Conservation (phyloP, 2,113 vertebrate species). For the Sigmodon hispidus region DNA sequence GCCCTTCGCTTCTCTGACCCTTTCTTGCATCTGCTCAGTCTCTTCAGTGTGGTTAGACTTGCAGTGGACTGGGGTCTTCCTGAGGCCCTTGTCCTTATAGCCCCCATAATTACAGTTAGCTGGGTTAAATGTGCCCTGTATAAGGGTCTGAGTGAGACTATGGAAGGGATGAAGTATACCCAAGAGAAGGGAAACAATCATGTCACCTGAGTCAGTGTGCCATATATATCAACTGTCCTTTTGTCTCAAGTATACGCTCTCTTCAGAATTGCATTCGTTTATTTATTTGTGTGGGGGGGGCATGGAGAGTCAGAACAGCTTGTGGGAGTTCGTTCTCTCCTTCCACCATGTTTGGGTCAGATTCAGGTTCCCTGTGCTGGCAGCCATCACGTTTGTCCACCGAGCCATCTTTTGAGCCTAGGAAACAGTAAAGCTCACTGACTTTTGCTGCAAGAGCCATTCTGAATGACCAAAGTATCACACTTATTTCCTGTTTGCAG, state of each 20-base stretch:
- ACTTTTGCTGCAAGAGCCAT: constrained; percentile 30
- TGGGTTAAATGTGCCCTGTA: not conserved
- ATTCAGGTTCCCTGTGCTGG: not conserved
- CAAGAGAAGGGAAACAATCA: not conserved
- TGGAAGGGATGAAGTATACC: not conserved
- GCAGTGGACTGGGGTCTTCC: not conserved
- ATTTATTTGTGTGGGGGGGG: not conserved
- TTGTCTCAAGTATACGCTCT: not conserved
- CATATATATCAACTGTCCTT: not conserved
- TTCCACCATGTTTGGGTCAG: not conserved
- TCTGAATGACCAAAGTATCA: constrained; percentile 20
- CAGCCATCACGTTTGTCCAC: not conserved
- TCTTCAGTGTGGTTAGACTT: constrained; percentile 45
- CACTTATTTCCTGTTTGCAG: constrained; percentile 24
- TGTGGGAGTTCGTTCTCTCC: not conserved
- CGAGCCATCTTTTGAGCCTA: not conserved
- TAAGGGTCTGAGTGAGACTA: not conserved
- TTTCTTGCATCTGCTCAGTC: not conserved
- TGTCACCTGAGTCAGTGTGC: not conserved
- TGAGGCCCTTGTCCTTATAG: constrained; percentile 10
- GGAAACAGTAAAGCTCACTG: not conserved
- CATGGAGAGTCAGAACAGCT: not conserved
- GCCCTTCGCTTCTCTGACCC: not conserved
- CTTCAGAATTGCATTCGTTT: not conserved
- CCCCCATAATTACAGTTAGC: not conserved